Evolutionary conservation across 2,888 invertebrate species (phyloP).

Genomic region (Danaus chrysippus): DNA sequence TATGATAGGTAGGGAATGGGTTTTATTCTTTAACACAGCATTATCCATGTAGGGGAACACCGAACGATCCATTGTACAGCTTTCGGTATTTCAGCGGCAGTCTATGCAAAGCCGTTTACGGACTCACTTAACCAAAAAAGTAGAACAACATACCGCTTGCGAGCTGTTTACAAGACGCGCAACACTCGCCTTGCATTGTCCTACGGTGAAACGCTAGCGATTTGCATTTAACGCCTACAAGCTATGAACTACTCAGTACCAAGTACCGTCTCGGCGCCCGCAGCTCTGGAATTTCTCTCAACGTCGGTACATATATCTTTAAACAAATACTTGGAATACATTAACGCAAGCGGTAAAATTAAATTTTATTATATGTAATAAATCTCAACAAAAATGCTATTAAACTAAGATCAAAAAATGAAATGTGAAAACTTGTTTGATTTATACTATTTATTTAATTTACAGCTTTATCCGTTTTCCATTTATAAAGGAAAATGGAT

Average conservation of each 20-base stretch:
- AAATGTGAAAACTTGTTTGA: no score
- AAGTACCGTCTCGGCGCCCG: constrained; percentile 34
- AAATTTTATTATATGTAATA: neutral
- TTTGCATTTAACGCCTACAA: constrained; percentile 73
- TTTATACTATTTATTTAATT: no score
- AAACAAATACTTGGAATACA: constrained; percentile 1
- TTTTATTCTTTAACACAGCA: constrained; percentile 57
- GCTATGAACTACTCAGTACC: constrained; percentile 38
- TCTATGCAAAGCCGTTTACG: constrained; percentile 71
- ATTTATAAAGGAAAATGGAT: no score
- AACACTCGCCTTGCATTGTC: constrained; percentile 72
- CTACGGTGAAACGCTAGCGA: constrained; percentile 64
- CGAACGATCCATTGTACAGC: constrained; percentile 68
- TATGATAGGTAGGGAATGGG: constrained; percentile 50
- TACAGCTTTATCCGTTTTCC: no score
- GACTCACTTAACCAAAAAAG: constrained; percentile 76
- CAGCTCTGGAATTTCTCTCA: constrained; percentile 55
- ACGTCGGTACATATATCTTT: constrained; percentile 30
- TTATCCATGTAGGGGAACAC: constrained; percentile 62
- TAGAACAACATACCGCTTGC: constrained; percentile 71
- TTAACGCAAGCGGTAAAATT: neutral
- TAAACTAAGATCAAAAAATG: neutral
- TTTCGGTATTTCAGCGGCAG: constrained; percentile 67
- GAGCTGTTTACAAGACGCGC: constrained; percentile 71
- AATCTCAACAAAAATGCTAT: neutral